These are phyloP conservation scores for Microtus pennsylvanicus DNA, from an alignment of 2,113 vertebrate genomes.

Conservation along the genomic window DNA sequence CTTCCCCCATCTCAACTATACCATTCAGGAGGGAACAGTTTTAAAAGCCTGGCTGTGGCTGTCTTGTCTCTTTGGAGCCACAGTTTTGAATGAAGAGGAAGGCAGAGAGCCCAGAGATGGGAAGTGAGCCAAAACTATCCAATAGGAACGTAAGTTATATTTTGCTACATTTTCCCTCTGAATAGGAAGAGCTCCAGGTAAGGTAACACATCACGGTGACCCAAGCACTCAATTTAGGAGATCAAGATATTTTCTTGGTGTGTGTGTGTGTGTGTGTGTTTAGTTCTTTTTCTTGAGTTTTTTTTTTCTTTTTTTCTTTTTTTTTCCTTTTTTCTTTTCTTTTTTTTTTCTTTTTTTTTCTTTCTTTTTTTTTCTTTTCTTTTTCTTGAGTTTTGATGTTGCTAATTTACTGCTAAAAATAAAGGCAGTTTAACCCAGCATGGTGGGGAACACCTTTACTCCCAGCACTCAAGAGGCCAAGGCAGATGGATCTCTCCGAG, in stretches of 20 bases:
- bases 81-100: background rate
- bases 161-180: background rate
- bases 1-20: too few species aligned
- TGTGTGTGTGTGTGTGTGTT: background rate
- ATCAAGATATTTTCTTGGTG: too few species aligned
- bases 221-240: background rate
- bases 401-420: background rate
- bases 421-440: background rate
- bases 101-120: background rate
- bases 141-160: background rate
- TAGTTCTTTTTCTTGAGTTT: too few species aligned
- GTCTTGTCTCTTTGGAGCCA: accelerated
- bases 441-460: background rate
- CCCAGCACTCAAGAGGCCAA: background rate
- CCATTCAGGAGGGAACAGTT: accelerated
- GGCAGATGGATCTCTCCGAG: background rate
- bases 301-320: too few species aligned
- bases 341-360: too few species aligned
- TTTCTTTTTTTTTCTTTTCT: too few species aligned
- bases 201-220: background rate
- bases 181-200: background rate
- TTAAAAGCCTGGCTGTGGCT: background rate
- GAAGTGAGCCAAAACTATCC: background rate
- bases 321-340: too few species aligned
- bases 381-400: background rate